Percentiles rank a stretch among this genome's conserved stretches.
Evolutionary conservation across 1,140 invertebrate species (phyloP).

Genomic region (Drosophila subpulchrella): DNA sequence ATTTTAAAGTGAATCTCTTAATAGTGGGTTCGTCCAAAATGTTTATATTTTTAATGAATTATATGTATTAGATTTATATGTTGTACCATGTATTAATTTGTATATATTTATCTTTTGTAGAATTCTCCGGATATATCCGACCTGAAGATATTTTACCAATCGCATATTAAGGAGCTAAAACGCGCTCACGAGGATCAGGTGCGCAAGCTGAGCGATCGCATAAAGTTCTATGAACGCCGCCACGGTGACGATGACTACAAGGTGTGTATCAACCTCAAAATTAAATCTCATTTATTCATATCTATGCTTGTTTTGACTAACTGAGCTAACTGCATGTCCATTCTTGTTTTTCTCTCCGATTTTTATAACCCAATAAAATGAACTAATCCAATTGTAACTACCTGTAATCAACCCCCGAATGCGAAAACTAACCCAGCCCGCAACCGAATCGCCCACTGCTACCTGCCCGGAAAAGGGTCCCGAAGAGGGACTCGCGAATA

Average conservation of each 20-base stretch:
- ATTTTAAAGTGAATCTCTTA: too few species aligned
- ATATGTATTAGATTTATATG: neutral
- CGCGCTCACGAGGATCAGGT: constrained; percentile 64
- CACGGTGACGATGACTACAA: constrained; percentile 79
- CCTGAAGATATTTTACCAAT: constrained; percentile 73
- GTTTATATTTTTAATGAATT: too few species aligned
- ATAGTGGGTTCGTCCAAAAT: too few species aligned
- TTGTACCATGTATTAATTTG: neutral
- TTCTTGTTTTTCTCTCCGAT: constrained; percentile 50
- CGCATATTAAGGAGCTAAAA: constrained; percentile 73
- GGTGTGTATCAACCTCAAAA: constrained; percentile 49
- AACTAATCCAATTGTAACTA: constrained; percentile 57
- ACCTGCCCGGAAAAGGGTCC: constrained; percentile 45
- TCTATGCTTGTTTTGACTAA: constrained; percentile 42
- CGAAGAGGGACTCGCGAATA: constrained; percentile 35
- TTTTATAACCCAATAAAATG: constrained; percentile 68
- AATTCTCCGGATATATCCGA: constrained; percentile 60
- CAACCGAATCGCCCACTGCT: constrained; percentile 39
- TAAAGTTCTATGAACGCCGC: constrained; percentile 70
- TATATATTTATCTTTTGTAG: constrained; percentile 13
- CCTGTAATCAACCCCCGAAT: constrained; percentile 45
- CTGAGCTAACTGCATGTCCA: constrained; percentile 62
- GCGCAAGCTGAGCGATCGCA: constrained; percentile 61
- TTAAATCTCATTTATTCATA: neutral
- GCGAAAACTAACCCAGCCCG: constrained; percentile 54